These are phyloP conservation scores for Piprites chloris DNA, from an alignment of 2,113 vertebrate genomes.

Conservation along the genomic window DNA sequence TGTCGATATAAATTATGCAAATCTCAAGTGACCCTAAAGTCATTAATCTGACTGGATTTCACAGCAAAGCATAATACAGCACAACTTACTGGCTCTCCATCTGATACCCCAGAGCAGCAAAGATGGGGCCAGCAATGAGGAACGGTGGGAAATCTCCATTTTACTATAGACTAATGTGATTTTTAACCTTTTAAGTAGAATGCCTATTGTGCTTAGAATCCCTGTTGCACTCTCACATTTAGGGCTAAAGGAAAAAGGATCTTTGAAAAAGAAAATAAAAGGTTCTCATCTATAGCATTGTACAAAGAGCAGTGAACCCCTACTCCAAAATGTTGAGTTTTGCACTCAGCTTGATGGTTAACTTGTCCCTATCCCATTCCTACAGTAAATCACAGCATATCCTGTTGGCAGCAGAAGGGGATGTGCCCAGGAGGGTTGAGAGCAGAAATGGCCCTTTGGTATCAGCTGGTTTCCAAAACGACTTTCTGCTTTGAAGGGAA, in stretches of 20 bases:
- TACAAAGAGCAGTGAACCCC: background rate
- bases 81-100: background rate
- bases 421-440: no score
- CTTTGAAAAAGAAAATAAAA: background rate
- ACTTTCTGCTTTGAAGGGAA: background rate
- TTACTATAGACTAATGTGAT: background rate
- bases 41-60: slow-evolving; percentile 33
- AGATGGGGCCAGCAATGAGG: background rate
- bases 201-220: background rate
- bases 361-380: background rate
- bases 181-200: background rate
- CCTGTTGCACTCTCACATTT: background rate
- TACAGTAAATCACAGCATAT: background rate
- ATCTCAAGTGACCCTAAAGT: background rate
- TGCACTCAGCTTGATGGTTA: background rate
- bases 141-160: background rate
- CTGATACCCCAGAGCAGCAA: background rate
- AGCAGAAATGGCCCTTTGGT: background rate
- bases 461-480: background rate
- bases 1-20: slow-evolving; percentile 1
- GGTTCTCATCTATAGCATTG: background rate
- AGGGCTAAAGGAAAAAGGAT: background rate
- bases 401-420: background rate
- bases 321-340: background rate
- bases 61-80: background rate